Conservation (phyloP, 2,113 vertebrate genomes). For the Nycticorax nycticorax region DNA sequence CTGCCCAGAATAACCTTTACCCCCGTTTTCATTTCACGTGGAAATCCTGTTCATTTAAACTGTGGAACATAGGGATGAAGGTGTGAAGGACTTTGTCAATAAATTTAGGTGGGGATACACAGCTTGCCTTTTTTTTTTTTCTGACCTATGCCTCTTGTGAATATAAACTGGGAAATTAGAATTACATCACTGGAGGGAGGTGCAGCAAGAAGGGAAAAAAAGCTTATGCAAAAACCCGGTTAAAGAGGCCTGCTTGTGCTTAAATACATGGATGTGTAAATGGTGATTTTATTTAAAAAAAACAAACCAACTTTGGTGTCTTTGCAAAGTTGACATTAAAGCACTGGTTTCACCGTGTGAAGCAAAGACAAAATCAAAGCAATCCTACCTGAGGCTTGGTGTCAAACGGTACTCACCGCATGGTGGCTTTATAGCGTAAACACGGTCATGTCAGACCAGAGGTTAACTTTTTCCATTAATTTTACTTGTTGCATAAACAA, state of each 20-base stretch:
- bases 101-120: background rate
- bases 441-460: background rate
- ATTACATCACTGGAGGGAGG: background rate
- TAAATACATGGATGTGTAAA: background rate
- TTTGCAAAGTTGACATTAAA: background rate
- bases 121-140: background rate
- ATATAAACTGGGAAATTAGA: background rate
- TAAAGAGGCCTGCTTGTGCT: background rate
- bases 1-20: background rate
- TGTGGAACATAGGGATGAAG: background rate
- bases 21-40: background rate
- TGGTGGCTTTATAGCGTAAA: background rate
- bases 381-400: background rate
- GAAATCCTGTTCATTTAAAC: background rate
- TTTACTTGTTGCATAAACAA: background rate
- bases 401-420: background rate
- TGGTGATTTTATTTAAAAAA: background rate
- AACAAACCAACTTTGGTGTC: too few relatives aligned
- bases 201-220: background rate
- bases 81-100: background rate
- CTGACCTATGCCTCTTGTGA: background rate
- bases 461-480: background rate
- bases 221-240: background rate
- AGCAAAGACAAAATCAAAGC: background rate
- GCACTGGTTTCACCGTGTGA: background rate